Base-by-base conservation (phyloP, 1,140 invertebrate genomes). In the Thaumetopoea pityocampa region DNA sequence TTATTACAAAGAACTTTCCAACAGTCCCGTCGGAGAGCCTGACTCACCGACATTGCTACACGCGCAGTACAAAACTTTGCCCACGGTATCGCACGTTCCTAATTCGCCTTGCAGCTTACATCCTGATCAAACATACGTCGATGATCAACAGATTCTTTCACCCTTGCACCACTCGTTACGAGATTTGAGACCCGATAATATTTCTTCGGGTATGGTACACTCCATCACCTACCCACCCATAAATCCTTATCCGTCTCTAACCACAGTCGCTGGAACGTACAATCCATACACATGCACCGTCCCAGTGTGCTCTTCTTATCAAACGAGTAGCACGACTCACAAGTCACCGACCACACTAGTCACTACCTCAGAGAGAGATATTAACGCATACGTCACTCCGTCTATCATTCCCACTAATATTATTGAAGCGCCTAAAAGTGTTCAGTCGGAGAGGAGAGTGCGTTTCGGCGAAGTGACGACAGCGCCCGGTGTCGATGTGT, bases 391-490 rank as follows among this genome's bases (percentile, higher is more conserved):
- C 48, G 51, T 76, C 38, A 71, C 67, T 37, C 66, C 66, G 49
- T 56, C 57, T 30, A 28, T 62, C 46, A n/a, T n/a, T n/a, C 66
- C 72, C 32, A 51, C 40, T 33, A 59, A 63, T 51, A 47, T 28
- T 35, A 46, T 42, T 55, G 67, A 72, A 51, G 42, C 38, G 45
- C 56, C 64, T 45, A 76, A 67, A 67, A 72, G 51, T 71, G 60
- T 65, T 54, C 68, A 76, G 30, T 68, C 73, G 50, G 80, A 84
- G 45, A 81, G 77, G 70, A 81, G 80, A 77, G 77, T 84, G 7
- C 80, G 58, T 62, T 84, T 84, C 56, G 70, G 72, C 57, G 71
- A 80, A 32, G 77, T 76, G 66, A 73, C 56, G 46, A 73, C 63
- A 57, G 66, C 67, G 50, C 62, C 63, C 29, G 73, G 74, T 38